Conservation (phyloP, 2,888 invertebrate genomes). For the Lordiphosa fenestrarum region DNA sequence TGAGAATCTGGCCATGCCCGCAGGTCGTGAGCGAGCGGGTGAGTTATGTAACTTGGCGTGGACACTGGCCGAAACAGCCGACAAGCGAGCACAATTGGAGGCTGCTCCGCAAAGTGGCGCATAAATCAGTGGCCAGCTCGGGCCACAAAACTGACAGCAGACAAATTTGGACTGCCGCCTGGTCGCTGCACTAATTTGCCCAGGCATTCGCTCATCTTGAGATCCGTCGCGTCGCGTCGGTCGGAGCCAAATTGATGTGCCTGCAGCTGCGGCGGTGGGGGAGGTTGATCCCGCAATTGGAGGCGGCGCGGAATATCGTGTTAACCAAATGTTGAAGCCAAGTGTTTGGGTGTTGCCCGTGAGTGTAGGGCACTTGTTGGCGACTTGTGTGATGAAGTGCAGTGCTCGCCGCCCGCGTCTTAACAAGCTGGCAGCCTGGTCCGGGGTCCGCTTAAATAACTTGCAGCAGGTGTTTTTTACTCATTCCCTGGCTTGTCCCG, state of each 20-base stretch:
- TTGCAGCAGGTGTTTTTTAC: conserved; percentile 76
- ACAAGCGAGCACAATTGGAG: conserved; percentile 48
- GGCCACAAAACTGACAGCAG: conserved; percentile 72
- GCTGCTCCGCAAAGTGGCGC: conserved; percentile 44
- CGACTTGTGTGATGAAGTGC: conserved; percentile 72
- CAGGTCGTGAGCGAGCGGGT: conserved; percentile 60
- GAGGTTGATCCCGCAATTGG: conserved; percentile 50
- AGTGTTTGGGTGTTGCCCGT: conserved; percentile 68
- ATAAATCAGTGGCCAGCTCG: conserved; percentile 64
- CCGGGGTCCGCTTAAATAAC: conserved; percentile 59
- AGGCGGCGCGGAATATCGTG: conserved; percentile 68
- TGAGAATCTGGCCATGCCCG: conserved; percentile 68
- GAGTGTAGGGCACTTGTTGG: conserved; percentile 44
- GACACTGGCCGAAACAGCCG: conserved; percentile 20
- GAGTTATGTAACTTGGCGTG: conserved; percentile 64
- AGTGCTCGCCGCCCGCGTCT: conserved; percentile 63
- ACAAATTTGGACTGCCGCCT: conserved; percentile 67
- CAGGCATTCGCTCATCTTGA: conserved; percentile 69
- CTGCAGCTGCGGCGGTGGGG: conserved; percentile 47
- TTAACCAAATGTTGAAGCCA: conserved; percentile 71
- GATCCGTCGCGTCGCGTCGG: conserved; percentile 37
- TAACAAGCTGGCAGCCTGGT: conserved; percentile 41
- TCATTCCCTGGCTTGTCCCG: conserved; percentile 67
- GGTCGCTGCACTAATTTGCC: conserved; percentile 73
- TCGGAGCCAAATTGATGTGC: conserved; percentile 71